phyloP scores from a whole-genome alignment of 2,888 invertebrate species.

The Andrena hattorfiana region DNA sequence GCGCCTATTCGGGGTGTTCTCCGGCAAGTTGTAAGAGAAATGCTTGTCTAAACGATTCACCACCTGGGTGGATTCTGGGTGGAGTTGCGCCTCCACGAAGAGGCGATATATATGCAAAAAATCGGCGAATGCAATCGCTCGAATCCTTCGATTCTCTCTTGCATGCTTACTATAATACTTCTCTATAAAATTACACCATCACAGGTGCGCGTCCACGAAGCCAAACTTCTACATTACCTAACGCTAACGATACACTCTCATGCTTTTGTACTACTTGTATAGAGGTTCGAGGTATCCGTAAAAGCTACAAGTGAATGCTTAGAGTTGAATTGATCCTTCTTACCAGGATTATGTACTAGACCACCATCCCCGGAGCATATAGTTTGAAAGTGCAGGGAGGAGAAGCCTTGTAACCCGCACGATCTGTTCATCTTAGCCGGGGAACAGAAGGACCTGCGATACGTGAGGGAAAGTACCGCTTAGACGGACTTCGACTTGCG shows the following conservation, averaged over 20 bases:
- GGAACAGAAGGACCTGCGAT: conserved; percentile 56
- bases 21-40: conserved; percentile 14
- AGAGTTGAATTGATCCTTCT: conserved; percentile 19
- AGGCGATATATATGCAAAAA: background rate
- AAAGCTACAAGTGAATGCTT: background rate
- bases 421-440: conserved; percentile 45
- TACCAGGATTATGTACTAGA: conserved; percentile 7
- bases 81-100: background rate
- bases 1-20: conserved; percentile 41
- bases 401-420: conserved; percentile 14
- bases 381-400: background rate
- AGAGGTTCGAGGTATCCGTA: background rate
- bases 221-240: background rate
- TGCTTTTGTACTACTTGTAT: background rate
- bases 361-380: background rate
- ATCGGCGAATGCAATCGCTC: background rate
- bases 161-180: too few relatives aligned
- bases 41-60: conserved; percentile 17
- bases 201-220: too few relatives aligned
- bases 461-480: conserved; percentile 61
- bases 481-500: conserved; percentile 59
- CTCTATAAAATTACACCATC: too few relatives aligned
- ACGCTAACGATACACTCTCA: too few relatives aligned
- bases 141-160: background rate
- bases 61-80: background rate